Base-by-base conservation (phyloP, 1,140 invertebrate genomes). In the Hermetia illucens region DNA sequence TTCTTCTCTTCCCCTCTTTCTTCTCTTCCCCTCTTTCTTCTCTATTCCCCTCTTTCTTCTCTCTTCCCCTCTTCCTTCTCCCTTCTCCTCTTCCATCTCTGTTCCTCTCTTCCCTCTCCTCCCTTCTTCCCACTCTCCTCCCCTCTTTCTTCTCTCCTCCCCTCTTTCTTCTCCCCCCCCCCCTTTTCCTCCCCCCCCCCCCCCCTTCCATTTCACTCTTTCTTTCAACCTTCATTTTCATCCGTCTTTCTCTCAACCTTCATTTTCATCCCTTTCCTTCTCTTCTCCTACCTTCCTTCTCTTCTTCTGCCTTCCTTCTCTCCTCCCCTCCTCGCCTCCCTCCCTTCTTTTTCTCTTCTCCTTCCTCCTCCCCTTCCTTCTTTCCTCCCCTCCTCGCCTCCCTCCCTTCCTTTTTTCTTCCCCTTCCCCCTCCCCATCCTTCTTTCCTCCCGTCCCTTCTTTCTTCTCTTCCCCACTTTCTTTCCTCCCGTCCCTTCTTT, bases 221-320 rank as follows among this genome's bases (percentile, higher is more conserved):
- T 43, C 35, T 38, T 39, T 35, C 10, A 18, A 24, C 12, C 37
- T 40, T 37, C 48, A 47, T n/a, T 41, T 41, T 21, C 37, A 44
- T 39, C 42, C 40, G 10, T 44, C 50, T 43, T 47, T 50, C 21
- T 52, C 25, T n/a, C n/a, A n/a, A n/a, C n/a, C n/a, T 36, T 44
- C 48, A 36, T 41, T 45, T 15, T 44, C 46, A 33, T 42, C 18
- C 6, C 20, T 36, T 32, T 38, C 38, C 38, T 39, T 39, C 24
- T 46, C 42, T 39, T 46, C 44, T 29, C 30, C 42, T 21, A 21
- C 40, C 5, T 27, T 21, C 6, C 24, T 17, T 38, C 17, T 24
- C 17, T 29, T 24, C 9, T 13, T 21, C 5, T 18, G 12, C 12
- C 29, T 18, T 38, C 16, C 36, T 33, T 16, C 12, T 5, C 17